These are phyloP conservation scores for Ormyrus pomaceus DNA, from an alignment of 2,888 invertebrate species.

Conservation along the genomic window DNA sequence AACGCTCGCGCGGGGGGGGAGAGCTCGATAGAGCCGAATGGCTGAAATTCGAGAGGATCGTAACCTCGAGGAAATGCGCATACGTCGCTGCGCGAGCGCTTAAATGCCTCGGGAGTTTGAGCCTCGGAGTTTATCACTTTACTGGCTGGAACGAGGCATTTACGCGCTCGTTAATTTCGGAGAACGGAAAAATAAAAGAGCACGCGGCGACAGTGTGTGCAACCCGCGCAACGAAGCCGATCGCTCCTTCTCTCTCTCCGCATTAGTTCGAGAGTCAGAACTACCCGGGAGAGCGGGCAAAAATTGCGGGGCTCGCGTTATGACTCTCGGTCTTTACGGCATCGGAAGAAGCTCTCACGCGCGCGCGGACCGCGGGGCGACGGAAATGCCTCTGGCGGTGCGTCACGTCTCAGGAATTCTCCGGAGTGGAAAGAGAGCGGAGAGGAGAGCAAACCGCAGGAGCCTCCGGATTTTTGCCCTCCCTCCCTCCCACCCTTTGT, in stretches of 20 bases:
- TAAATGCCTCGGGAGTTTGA: no score
- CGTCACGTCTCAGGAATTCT: slow-evolving; percentile 73
- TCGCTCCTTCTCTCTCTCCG: no score
- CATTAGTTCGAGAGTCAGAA: no score
- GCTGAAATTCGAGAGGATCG: slow-evolving; percentile 8
- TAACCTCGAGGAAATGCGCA: no score
- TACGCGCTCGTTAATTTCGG: slow-evolving; percentile 37
- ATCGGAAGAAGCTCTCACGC: not conserved
- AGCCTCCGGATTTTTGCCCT: slow-evolving; percentile 43
- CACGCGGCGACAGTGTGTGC: not conserved
- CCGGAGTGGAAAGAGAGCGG: slow-evolving; percentile 58
- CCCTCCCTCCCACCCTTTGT: slow-evolving; percentile 9
- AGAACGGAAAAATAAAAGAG: not conserved
- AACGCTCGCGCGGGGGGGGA: not conserved
- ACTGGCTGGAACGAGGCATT: slow-evolving; percentile 27
- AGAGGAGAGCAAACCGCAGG: slow-evolving; percentile 40
- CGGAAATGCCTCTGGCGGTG: slow-evolving; percentile 73
- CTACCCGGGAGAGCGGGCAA: no score
- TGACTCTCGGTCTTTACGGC: no score
- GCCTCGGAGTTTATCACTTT: slow-evolving; percentile 16
- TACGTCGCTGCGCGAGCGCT: no score
- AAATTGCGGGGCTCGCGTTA: no score
- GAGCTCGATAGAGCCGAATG: not conserved
- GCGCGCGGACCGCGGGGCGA: slow-evolving; percentile 48
- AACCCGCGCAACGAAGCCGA: no score